A percentile compares a stretch with the other conserved stretches of the same genome.
Conservation (phyloP, 1,140 invertebrate genomes). For the Drosophila takahashii region DNA sequence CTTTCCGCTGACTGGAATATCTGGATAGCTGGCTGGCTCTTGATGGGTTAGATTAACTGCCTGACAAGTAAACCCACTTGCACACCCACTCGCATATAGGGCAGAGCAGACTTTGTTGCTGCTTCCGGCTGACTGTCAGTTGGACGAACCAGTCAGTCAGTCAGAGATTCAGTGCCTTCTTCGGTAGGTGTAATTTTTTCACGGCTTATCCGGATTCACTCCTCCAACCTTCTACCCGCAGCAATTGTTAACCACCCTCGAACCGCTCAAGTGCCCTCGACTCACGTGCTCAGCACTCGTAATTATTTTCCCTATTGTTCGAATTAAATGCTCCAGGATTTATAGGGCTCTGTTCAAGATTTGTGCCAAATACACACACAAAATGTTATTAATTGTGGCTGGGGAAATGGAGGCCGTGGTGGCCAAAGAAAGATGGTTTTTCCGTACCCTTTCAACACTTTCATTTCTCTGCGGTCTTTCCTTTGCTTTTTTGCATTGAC, state of each 20-base stretch:
- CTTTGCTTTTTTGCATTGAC: slow-evolving; percentile 53
- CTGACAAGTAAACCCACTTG: slow-evolving; percentile 77
- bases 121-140: slow-evolving; percentile 75
- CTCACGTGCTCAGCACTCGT: slow-evolving; percentile 80
- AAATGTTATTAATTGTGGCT: slow-evolving; percentile 72
- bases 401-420: slow-evolving; percentile 12
- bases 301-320: slow-evolving; percentile 83
- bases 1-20: slow-evolving; percentile 78
- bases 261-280: slow-evolving; percentile 61
- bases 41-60: slow-evolving; percentile 83
- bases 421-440: slow-evolving; percentile 36
- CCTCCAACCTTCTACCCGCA: background rate
- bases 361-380: slow-evolving; percentile 46
- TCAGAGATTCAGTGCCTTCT: slow-evolving; percentile 52
- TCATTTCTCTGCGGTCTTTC: slow-evolving; percentile 15
- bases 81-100: slow-evolving; percentile 27
- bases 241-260: slow-evolving; percentile 26
- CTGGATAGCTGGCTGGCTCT: slow-evolving; percentile 68
- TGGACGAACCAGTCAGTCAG: slow-evolving; percentile 54
- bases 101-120: slow-evolving; percentile 57
- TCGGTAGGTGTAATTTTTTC: slow-evolving; percentile 72
- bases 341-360: slow-evolving; percentile 63
- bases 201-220: slow-evolving; percentile 60
- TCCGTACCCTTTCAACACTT: slow-evolving; percentile 27
- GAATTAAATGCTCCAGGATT: slow-evolving; percentile 80